Evolutionary conservation across 2,113 vertebrate genomes (phyloP), one percentile per base, ranked within the genome.

Genomic region (Solea senegalensis): DNA sequence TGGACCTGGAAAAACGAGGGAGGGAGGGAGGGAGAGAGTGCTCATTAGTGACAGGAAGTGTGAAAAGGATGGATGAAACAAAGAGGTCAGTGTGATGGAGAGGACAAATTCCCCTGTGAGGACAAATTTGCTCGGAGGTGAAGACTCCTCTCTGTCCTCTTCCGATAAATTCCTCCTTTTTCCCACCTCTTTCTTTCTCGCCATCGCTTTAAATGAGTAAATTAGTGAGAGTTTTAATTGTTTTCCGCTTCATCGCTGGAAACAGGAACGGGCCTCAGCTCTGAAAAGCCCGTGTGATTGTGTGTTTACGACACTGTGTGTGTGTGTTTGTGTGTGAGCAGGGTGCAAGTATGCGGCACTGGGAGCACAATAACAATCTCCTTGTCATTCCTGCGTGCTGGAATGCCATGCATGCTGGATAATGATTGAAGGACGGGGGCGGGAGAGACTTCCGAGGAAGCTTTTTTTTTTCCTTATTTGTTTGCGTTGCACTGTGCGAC

Each of bases 1-100:
- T 99, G 95, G 65, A 99, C 94, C 98, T 99, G 83, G 26, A 46
- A 51, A 50, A 69, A 26, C 46, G 13, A 68, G 50, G 2, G 62
- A 65, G 45, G 46, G n/a, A n/a, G 27, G 26, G 43, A 50, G 45
- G 53, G 27, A 55, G 64, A 44, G 56, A 52, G 44, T 27, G 28
- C 63, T 83, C 74, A 80, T 87, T 83, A 87, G 77, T 41, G 40
- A 57, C 14, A 46, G 44, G 57, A 11, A 70, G 51, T 34, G 64
- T 4, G 67, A 83, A 61, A 80, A 15, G 16, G 51, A 72, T 16
- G 55, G 46, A 46, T 57, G 50, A 59, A 66, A 86, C 77, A 80
- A 84, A 75, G 74, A 79, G 76, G 69, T 87, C 72, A 83, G 65
- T 75, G 76, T 82, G 74, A 87, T 49, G 73, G 48, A 59, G 63